Evolutionary conservation across 2,797 vertebrate species (phyloP).

Genomic region (Dryobates pubescens): DNA sequence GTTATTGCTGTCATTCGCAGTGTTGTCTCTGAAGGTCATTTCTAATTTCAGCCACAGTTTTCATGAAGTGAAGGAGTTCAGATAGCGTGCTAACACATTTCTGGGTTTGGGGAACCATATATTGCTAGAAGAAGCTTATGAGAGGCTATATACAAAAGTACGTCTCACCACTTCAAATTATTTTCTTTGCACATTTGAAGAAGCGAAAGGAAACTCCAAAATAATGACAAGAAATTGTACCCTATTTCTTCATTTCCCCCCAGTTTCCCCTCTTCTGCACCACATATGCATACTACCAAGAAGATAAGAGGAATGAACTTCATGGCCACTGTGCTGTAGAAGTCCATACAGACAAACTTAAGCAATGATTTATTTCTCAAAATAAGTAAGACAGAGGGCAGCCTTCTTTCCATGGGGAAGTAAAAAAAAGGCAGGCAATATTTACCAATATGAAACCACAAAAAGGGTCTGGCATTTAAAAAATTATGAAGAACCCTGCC

Average conservation of each 20-base stretch:
- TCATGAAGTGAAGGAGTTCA: conserved; percentile 14
- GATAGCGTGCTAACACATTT: background rate
- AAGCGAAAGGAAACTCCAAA: background rate
- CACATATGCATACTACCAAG: background rate
- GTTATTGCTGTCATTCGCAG: background rate
- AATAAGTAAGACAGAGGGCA: background rate
- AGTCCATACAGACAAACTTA: background rate
- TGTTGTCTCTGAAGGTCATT: conserved; percentile 32
- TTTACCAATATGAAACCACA: background rate
- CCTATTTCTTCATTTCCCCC: background rate
- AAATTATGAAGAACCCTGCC: background rate
- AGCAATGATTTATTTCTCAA: background rate
- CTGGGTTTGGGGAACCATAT: background rate
- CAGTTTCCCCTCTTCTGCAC: background rate
- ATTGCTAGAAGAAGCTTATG: background rate
- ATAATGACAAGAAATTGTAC: background rate
- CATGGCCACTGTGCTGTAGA: background rate
- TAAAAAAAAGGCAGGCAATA: too few relatives aligned
- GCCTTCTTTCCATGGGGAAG: background rate
- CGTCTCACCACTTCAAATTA: background rate
- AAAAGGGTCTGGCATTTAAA: background rate
- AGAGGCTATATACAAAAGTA: background rate
- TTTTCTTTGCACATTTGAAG: background rate
- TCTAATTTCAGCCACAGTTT: conserved; percentile 39
- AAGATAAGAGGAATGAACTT: background rate